These are phyloP conservation scores for Xiphophorus hellerii DNA, from an alignment of 2,113 vertebrate genomes.

Conservation along the genomic window DNA sequence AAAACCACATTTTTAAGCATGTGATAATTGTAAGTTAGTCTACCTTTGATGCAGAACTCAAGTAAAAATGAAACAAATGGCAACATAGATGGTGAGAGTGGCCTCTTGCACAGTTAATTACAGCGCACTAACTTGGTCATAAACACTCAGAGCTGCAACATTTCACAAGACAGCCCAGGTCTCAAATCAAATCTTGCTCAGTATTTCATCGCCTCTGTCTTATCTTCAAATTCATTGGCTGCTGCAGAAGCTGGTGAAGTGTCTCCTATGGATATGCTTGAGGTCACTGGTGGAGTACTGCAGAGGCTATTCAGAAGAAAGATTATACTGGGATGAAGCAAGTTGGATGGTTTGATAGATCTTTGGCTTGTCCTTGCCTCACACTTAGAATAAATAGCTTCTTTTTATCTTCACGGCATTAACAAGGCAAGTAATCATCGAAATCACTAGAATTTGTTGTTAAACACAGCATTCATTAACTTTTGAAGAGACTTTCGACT, in stretches of 20 bases:
- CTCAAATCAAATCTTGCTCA: slow-evolving; percentile 2
- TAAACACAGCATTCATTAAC: too few species aligned
- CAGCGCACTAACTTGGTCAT: background rate
- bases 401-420: too few species aligned
- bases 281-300: background rate
- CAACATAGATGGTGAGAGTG: background rate
- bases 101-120: background rate
- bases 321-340: background rate
- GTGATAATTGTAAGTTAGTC: background rate
- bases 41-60: too few species aligned
- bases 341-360: background rate
- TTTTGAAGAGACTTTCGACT: too few species aligned
- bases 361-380: background rate
- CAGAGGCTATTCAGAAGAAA: background rate
- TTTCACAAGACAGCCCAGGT: background rate
- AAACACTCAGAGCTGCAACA: background rate
- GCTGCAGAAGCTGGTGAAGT: background rate
- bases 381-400: background rate
- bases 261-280: background rate
- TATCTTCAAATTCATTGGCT: background rate
- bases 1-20: background rate
- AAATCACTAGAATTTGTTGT: too few species aligned
- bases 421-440: too few species aligned
- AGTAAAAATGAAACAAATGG: background rate
- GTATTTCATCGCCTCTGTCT: background rate